phyloP scores from a whole-genome alignment of 2,113 vertebrate species.

The Cinclus cinclus region DNA sequence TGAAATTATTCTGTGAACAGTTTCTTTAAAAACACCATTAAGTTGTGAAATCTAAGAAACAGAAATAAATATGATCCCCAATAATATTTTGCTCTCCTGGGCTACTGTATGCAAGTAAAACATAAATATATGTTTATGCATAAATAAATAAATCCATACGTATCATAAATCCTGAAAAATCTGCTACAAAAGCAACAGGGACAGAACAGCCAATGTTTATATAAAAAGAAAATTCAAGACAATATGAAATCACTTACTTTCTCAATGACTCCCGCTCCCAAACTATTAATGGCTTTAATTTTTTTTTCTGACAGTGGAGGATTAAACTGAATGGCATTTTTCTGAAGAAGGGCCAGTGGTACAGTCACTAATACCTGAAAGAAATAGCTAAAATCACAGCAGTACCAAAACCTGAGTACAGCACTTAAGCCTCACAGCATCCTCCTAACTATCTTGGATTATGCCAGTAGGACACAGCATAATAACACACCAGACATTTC shows the following conservation, averaged over 20 bases:
- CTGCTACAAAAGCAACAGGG: neutral
- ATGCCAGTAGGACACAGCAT: neutral
- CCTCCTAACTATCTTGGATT: neutral
- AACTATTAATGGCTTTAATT: conserved; percentile 92
- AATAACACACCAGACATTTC: neutral
- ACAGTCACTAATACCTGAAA: conserved; percentile 88
- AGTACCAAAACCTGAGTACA: neutral
- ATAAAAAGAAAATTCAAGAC: neutral
- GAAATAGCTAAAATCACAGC: neutral
- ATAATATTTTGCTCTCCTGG: neutral
- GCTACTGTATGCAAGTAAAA: neutral
- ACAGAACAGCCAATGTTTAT: neutral
- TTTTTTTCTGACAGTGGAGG: conserved; percentile 91
- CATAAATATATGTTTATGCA: neutral
- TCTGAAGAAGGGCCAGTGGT: conserved; percentile 92
- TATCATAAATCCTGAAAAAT: neutral
- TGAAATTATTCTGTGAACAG: neutral
- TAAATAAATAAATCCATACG: too few species aligned
- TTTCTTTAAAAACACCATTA: neutral
- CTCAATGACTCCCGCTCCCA: conserved; percentile 93
- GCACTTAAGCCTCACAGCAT: neutral
- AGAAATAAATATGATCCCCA: neutral
- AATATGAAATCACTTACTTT: conserved; percentile 77
- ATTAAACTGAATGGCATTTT: conserved; percentile 87
- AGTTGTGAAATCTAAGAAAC: neutral